Base-by-base conservation (phyloP, 2,113 vertebrate genomes). In the Scomber scombrus region DNA sequence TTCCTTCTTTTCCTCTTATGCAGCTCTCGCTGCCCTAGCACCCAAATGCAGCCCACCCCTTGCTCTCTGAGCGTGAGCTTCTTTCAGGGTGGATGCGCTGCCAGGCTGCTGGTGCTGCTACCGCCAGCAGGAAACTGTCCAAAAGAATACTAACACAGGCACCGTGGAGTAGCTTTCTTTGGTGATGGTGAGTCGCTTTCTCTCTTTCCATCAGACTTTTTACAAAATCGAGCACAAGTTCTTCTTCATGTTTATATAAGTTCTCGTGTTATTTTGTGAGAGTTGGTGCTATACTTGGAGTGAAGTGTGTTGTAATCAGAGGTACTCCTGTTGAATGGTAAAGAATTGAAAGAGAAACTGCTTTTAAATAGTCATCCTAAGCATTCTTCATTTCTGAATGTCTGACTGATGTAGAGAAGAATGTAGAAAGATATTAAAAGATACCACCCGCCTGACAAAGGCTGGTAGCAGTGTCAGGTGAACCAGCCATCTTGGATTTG, bases 101-200 rank as follows among this genome's bases (percentile, higher is more conserved):
- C 75, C 69, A 61, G 83, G 82, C 82, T 81, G 86, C 85, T 82
- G 77, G 73, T 76, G 81, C 78, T 70, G 84, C 78, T 61, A 58
- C 49, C 21, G 51, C 85, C 85, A 88, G 90, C 84, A 77, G 81
- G 85, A 89, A 85, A 88, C 82, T 76, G 47, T 87, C 88, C 72
- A 78, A 81, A 79, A 85, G 81, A 90, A 83, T 63, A 82, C 69
- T 50, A 85, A 78, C 88, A 62, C 75, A 80, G 74, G 34, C 71
- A 18, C 71, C 29, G 88, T 76, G 85, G 84, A 92, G 88, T 89
- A 88, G 91, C 90, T 87, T 86, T 88, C 86, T 89, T 92, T 88
- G 92, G 94, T 92, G 93, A 95, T 95, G 95, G 95, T 95, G 91
- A 95, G 95, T 94, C 16, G 75, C 49, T 68, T 77, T 64, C 52